phyloP scores from a whole-genome alignment of 2,113 vertebrate species.

The Elephas maximus region DNA sequence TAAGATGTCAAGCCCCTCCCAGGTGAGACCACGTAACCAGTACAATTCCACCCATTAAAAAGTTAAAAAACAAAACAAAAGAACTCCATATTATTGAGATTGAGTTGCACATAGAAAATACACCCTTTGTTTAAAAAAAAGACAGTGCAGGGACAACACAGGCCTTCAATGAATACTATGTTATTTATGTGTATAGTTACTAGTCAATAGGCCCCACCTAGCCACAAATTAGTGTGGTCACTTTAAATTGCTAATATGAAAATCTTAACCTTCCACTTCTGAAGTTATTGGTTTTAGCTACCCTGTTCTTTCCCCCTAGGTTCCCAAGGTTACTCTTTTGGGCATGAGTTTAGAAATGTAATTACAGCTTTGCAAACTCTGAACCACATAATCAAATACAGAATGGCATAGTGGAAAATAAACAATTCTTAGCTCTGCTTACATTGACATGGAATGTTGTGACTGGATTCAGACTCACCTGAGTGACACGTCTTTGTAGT shows the following conservation, averaged over 20 bases:
- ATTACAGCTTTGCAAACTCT: slow-evolving; percentile 78
- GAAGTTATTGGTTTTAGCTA: slow-evolving; percentile 71
- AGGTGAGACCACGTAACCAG: background rate
- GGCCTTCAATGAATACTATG: background rate
- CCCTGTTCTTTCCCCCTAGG: slow-evolving; percentile 13
- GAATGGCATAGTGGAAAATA: slow-evolving; percentile 63
- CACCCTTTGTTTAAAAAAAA: background rate
- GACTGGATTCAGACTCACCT: background rate
- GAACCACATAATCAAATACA: slow-evolving; percentile 69
- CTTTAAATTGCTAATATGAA: slow-evolving; percentile 69
- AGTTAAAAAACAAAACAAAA: background rate
- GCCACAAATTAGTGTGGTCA: slow-evolving; percentile 65
- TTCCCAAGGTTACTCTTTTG: slow-evolving; percentile 66
- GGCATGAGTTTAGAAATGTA: slow-evolving; percentile 78
- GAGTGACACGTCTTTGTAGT: background rate
- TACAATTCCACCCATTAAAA: background rate
- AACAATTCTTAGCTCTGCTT: background rate
- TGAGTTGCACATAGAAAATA: slow-evolving; percentile 51
- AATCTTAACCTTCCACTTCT: slow-evolving; percentile 59
- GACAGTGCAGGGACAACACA: background rate
- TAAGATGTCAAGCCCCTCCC: background rate
- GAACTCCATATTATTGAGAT: background rate
- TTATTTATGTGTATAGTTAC: background rate
- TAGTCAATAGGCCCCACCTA: background rate
- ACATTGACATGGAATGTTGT: background rate